phyloP scores from a whole-genome alignment of 2,797 vertebrate genomes.

The Cossypha dichroa region DNA sequence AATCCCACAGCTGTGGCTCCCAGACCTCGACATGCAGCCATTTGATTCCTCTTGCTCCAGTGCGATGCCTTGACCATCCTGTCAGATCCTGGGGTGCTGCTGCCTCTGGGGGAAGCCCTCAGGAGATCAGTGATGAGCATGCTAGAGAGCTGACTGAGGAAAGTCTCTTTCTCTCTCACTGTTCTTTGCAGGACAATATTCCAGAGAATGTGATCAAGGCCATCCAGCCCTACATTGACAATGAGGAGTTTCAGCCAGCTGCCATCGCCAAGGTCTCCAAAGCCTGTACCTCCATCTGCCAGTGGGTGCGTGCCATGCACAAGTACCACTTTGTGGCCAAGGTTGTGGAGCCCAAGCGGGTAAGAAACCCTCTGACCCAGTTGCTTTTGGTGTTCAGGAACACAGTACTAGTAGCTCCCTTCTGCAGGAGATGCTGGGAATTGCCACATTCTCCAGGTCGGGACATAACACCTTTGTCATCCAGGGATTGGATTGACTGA shows the following conservation, averaged over 20 bases:
- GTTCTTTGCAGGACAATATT: slow-evolving; percentile 86
- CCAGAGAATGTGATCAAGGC: slow-evolving; percentile 83
- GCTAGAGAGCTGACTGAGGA: not conserved
- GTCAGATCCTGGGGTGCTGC: not conserved
- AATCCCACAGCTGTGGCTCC: not conserved
- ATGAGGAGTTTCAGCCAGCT: slow-evolving; percentile 88
- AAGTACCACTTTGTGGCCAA: slow-evolving; percentile 89
- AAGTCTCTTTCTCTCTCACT: not conserved
- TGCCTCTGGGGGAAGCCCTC: not conserved
- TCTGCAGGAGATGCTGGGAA: not conserved
- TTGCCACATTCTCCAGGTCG: not conserved
- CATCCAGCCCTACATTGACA: slow-evolving; percentile 91
- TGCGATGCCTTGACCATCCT: not conserved
- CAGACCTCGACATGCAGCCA: not conserved
- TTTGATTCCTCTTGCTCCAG: not conserved
- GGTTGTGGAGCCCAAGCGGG: slow-evolving; percentile 87
- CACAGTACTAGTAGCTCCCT: not conserved
- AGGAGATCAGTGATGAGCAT: not conserved
- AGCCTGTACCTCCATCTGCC: slow-evolving; percentile 93
- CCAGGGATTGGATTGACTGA: not conserved
- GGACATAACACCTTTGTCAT: accelerated
- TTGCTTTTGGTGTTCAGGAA: not conserved
- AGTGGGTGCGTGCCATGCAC: slow-evolving; percentile 94
- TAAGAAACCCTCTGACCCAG: slow-evolving; percentile 56
- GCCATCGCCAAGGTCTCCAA: slow-evolving; percentile 91